phyloP scores from a whole-genome alignment of 2,797 vertebrate species.

The Smutsia gigantea region DNA sequence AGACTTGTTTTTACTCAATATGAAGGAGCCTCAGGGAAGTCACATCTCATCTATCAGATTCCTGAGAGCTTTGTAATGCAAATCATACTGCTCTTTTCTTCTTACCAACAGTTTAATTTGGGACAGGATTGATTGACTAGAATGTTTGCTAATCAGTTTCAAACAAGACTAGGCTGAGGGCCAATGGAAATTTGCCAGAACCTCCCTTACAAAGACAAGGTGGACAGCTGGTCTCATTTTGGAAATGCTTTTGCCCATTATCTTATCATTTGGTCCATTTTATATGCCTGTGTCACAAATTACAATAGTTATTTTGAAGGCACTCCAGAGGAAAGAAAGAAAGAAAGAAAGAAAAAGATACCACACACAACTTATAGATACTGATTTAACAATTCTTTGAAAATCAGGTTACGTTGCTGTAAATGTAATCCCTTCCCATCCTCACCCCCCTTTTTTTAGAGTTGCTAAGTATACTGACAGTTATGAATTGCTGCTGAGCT shows the following conservation, averaged over 20 bases:
- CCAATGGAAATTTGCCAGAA: conserved; percentile 74
- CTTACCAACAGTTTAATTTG: conserved; percentile 69
- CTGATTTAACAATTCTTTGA: conserved; percentile 37
- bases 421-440: background rate
- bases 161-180: conserved; percentile 43
- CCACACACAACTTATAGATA: background rate
- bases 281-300: conserved; percentile 65
- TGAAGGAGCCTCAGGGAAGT: conserved; percentile 14
- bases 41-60: conserved; percentile 62
- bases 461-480: background rate
- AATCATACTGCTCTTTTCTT: conserved; percentile 57
- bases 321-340: conserved; percentile 18
- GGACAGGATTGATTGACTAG: conserved; percentile 64
- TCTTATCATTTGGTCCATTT: conserved; percentile 75
- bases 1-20: conserved; percentile 26
- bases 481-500: background rate
- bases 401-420: conserved; percentile 47
- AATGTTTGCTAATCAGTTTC: conserved; percentile 76
- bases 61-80: conserved; percentile 72
- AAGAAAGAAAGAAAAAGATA: background rate
- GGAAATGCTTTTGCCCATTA: conserved; percentile 72
- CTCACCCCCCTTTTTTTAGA: background rate
- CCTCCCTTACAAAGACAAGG: conserved; percentile 65
- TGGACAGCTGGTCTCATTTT: conserved; percentile 76
- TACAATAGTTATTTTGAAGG: conserved; percentile 69